A percentile compares a stretch with the other conserved stretches of the same genome.
phyloP scores from a whole-genome alignment of 2,113 vertebrate species.

The Bos indicus region DNA sequence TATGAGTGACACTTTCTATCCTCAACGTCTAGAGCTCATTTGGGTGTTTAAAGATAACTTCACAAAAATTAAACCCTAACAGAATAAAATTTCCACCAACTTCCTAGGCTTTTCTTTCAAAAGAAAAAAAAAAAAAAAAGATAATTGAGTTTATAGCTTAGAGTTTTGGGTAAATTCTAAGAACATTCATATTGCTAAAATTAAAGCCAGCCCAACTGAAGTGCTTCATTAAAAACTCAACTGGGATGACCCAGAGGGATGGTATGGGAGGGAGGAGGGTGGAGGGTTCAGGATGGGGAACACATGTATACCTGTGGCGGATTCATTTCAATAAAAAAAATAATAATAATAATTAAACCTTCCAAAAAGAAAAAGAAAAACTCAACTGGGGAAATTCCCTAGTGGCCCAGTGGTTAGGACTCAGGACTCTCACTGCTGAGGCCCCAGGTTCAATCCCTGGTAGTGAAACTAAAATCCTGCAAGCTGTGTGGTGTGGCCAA shows the following conservation, averaged over 20 bases:
- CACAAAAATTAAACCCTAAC: not conserved
- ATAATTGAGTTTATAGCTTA: not conserved
- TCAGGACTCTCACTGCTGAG: not conserved
- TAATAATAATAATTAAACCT: no score
- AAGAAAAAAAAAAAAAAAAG: not conserved
- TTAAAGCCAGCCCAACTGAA: not conserved
- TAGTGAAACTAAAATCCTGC: not conserved
- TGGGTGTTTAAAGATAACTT: not conserved
- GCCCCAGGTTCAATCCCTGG: not conserved
- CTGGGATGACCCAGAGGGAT: not conserved
- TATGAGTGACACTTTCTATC: not conserved
- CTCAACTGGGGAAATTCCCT: not conserved
- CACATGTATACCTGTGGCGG: no score
- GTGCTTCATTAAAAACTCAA: not conserved
- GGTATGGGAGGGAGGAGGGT: no score
- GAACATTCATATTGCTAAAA: not conserved
- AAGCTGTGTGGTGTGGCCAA: not conserved
- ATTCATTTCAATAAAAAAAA: no score
- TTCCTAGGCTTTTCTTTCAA: not conserved
- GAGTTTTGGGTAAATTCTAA: slow-evolving; percentile 15
- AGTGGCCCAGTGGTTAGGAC: not conserved
- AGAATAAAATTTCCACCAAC: not conserved
- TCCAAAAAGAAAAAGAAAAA: not conserved
- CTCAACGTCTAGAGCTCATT: not conserved
- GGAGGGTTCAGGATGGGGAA: no score